Evolutionary conservation across 1,140 invertebrate species (phyloP), one percentile per base, ranked within the genome.

Genomic region (Octopus bimaculoides): DNA sequence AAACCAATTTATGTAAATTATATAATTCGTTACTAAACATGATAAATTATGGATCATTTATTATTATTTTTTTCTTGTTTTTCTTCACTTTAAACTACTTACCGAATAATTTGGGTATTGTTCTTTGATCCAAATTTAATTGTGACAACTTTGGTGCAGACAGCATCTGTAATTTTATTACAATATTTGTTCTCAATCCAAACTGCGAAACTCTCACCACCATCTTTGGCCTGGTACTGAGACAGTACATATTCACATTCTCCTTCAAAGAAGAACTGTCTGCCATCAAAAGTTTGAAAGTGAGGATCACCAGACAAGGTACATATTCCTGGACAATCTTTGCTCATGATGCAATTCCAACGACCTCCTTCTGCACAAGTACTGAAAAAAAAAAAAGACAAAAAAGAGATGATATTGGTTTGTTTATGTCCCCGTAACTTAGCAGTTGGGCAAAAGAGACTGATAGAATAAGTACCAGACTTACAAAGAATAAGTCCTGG

Each of bases 231-330:
- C 26, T 71, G 66, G 66, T n/a, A 71, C 66, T 71, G 66, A 14
- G 52, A 52, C 5, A 75, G n/a, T 12, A 75, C 74, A 41, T 75
- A 75, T 75, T 75, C 74, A 89, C 96, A 97, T 81, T 94, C 93
- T 10, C 96, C 96, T 94, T 96, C 96, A 87, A 96, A 97, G 88
- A 96, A 93, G 87, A 93, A 97, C 9, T 92, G 92, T 79, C 92
- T 93, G 0, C 95, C 95, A 89, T 97, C 96, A 87, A 97, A 97
- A 0, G 96, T 97, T 52, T 92, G 92, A 89, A 96, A 97, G 90
- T 97, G 96, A 5, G 96, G 96, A 91, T 97, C 96, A 0, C 96
- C 96, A 26, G 95, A 92, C 0, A 94, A 93, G 0, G 94, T 92
- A 88, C 96, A 90, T 3, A 84, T 85, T 26, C 17, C 74, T 52